Conservation (phyloP, 2,888 invertebrate species). For the Horisme vitalbata region DNA sequence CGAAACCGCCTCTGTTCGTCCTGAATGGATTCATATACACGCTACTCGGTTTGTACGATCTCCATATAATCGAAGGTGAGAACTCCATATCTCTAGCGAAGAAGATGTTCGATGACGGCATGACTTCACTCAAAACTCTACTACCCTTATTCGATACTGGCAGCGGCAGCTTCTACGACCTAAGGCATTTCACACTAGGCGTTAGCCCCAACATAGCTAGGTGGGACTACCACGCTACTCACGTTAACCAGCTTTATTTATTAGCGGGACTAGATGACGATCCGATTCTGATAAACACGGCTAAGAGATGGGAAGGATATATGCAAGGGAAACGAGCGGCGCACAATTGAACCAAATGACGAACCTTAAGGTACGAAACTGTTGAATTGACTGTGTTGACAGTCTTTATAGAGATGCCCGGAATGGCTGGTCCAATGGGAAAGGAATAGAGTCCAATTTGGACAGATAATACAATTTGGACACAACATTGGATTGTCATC, state of each 20-base stretch:
- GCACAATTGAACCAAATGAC: slow-evolving; percentile 88
- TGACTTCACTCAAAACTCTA: slow-evolving; percentile 93
- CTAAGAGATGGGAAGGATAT: slow-evolving; percentile 96
- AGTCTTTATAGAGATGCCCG: slow-evolving; percentile 5
- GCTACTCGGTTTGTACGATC: slow-evolving; percentile 96
- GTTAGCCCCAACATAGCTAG: slow-evolving; percentile 97
- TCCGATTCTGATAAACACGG: slow-evolving; percentile 91
- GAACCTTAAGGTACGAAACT: slow-evolving; percentile 13
- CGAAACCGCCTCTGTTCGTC: slow-evolving; percentile 96
- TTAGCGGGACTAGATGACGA: slow-evolving; percentile 93
- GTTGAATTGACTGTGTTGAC: slow-evolving; percentile 20
- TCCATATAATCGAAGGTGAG: slow-evolving; percentile 90
- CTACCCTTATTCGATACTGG: slow-evolving; percentile 97
- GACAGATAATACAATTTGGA: too few relatives aligned
- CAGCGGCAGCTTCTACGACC: slow-evolving; percentile 97
- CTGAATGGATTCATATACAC: slow-evolving; percentile 99
- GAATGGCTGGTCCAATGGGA: too few relatives aligned
- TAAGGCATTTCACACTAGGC: slow-evolving; percentile 95
- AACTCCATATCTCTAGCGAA: slow-evolving; percentile 88
- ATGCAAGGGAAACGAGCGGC: slow-evolving; percentile 97
- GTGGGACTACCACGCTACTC: slow-evolving; percentile 99
- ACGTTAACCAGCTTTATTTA: slow-evolving; percentile 96
- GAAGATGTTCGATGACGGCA: slow-evolving; percentile 91
- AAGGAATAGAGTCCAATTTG: too few relatives aligned
- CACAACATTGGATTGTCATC: too few relatives aligned